A percentile compares a stretch with the other conserved stretches of the same genome.
These are phyloP conservation scores for Ricordea florida DNA, from an alignment of 92 coral and sea anemone species.

Conservation along the genomic window DNA sequence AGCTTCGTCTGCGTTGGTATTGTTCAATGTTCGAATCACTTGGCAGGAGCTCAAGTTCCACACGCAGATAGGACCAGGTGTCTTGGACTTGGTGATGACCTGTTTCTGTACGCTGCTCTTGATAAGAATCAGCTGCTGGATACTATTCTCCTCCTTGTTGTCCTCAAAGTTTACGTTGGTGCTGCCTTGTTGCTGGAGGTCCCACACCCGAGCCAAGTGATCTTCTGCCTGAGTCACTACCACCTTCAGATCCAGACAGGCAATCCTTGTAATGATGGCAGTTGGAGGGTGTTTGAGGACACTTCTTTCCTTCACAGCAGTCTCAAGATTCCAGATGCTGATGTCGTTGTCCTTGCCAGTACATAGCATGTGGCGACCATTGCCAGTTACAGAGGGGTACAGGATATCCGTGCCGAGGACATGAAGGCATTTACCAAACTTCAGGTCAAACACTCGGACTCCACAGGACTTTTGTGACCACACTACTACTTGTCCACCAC, in stretches of 20 bases:
- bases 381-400: conserved; percentile 81
- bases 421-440: conserved; percentile 85
- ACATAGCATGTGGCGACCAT: conserved; percentile 92
- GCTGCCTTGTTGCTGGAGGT: conserved; percentile 79
- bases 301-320: conserved; percentile 87
- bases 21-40: conserved; percentile 84
- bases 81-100: conserved; percentile 90
- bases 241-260: conserved; percentile 77
- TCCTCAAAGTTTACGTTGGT: conserved; percentile 79
- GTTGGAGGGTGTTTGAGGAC: conserved; percentile 94
- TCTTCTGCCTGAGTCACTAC: conserved; percentile 92
- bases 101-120: conserved; percentile 92
- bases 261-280: conserved; percentile 73
- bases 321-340: conserved; percentile 95
- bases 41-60: conserved; percentile 97
- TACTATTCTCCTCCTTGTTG: conserved; percentile 84
- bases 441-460: conserved; percentile 85
- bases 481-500: conserved; percentile 89
- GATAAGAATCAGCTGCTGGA: conserved; percentile 73
- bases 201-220: conserved; percentile 94
- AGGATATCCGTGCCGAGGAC: conserved; percentile 92
- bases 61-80: conserved; percentile 91
- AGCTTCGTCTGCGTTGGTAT: conserved; percentile 93
- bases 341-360: conserved; percentile 92
- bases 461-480: conserved; percentile 72